Evolutionary conservation across 2,113 vertebrate species (phyloP), one percentile per base, ranked within the genome.

Genomic region (Lichenostomus cassidix): DNA sequence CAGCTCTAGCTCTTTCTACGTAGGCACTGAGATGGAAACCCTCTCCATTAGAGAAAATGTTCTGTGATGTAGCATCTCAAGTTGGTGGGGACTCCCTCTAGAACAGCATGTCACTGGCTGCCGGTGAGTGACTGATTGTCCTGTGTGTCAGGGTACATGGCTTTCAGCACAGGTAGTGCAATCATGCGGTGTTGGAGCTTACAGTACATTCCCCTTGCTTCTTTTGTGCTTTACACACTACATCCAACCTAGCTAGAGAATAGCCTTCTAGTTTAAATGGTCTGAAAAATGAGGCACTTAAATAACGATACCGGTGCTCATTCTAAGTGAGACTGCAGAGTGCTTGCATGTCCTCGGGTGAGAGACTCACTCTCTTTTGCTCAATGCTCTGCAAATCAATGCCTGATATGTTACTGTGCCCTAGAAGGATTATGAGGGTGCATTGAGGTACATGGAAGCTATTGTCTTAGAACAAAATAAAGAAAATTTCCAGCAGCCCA

Each of bases 91-190:
- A 83, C 69, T 68, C 15, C 25, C 21, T 59, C 25, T 41, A 65
- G 37, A n/a, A 8, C 67, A 83, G n/a, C 12, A 22, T 1, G 10
- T 7, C 62, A 24, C 18, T 82, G 52, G 5, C 33, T 75, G 29
- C 19, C 4, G 2, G 28, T 9, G 62, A 3, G 1, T 8, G 19
- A 3, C 25, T 63, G 59, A 9, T 17, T 2, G 2, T 50, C 15
- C 33, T 12, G 9, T 25, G 11, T 53, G 23, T 74, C 33, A 29
- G 42, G 47, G 55, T 10, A 29, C 4, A 1, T 9, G 13, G 25
- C 24, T 78, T 82, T 70, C 56, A 42, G 56, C 8, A 10, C 2
- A 11, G 8, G 9, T 20, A 19, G 18, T n/a, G 46, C 0, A 0
- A 33, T 14, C 0, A 0, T 19, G 21, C 27, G 11, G 17, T 49